phyloP scores from a whole-genome alignment of 2,113 vertebrate species.

The Mixornis gularis region DNA sequence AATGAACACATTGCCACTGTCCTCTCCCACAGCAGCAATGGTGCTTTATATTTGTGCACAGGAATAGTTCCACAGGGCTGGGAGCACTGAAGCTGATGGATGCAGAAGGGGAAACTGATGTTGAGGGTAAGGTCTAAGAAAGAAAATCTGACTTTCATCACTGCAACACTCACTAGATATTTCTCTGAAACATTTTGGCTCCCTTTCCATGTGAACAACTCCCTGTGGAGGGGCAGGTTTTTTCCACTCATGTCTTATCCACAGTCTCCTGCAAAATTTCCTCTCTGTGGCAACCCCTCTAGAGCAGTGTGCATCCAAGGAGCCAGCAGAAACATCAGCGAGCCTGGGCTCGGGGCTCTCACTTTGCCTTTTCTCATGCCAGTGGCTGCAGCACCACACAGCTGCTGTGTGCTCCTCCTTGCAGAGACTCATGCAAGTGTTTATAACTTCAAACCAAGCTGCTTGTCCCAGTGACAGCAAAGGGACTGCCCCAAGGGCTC shows the following conservation, averaged over 20 bases:
- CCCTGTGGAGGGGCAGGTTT: not conserved
- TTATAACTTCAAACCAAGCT: not conserved
- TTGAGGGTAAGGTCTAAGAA: not conserved
- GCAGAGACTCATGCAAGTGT: not conserved
- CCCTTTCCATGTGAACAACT: not conserved
- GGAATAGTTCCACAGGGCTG: not conserved
- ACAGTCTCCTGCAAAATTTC: not conserved
- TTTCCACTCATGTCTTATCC: not conserved
- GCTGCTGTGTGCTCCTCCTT: not conserved
- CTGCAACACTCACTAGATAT: not conserved
- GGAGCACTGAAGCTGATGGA: not conserved
- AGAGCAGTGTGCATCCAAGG: not conserved
- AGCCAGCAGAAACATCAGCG: accelerated
- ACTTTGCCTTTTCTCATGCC: not conserved
- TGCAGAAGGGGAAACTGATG: not conserved
- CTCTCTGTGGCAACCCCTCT: not conserved
- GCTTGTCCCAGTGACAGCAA: not conserved
- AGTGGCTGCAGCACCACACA: not conserved
- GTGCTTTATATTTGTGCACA: not conserved
- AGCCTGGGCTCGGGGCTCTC: not conserved
- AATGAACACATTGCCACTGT: not conserved
- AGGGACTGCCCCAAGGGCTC: not conserved
- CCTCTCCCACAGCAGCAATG: not conserved
- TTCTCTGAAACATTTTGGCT: not conserved
- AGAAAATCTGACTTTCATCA: not conserved